phyloP scores from a whole-genome alignment of 2,888 invertebrate genomes.

The Drepana falcataria region DNA sequence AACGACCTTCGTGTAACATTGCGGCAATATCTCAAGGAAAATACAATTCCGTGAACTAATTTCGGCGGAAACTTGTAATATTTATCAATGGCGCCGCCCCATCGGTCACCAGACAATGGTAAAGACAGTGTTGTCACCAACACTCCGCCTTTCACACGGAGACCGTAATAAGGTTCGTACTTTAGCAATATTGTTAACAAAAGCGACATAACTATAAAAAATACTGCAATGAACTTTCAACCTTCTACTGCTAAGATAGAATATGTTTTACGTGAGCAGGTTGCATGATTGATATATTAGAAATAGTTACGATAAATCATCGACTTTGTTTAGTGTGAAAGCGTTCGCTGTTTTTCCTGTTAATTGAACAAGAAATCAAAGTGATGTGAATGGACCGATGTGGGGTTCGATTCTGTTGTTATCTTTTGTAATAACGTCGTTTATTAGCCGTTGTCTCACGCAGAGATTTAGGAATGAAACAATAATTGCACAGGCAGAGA shows the following conservation, averaged over 20 bases:
- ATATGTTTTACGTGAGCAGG: background rate
- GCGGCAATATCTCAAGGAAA: background rate
- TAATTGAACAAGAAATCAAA: conserved; percentile 73
- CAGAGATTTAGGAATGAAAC: background rate
- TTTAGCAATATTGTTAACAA: conserved; percentile 17
- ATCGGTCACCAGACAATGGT: conserved; percentile 39
- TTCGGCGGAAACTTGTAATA: conserved; percentile 12
- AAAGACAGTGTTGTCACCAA: conserved; percentile 27
- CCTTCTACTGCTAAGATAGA: background rate
- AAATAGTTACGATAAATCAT: conserved; percentile 64
- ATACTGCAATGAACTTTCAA: background rate
- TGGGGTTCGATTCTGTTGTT: background rate
- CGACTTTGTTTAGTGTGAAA: conserved; percentile 55
- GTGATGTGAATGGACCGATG: conserved; percentile 15
- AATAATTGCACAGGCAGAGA: background rate
- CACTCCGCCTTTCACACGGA: conserved; percentile 43
- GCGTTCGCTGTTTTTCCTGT: conserved; percentile 65
- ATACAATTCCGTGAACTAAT: conserved; percentile 14
- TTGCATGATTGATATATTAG: conserved; percentile 10
- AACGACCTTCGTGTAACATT: too few species aligned
- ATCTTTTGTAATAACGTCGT: background rate
- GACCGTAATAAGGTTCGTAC: conserved; percentile 47
- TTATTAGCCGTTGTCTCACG: background rate
- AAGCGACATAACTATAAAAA: conserved; percentile 2
- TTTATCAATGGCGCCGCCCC: conserved; percentile 34